Evolutionary conservation across 2,888 invertebrate species (phyloP), one percentile per base, ranked within the genome.

Genomic region (Aphodius sticticus): DNA sequence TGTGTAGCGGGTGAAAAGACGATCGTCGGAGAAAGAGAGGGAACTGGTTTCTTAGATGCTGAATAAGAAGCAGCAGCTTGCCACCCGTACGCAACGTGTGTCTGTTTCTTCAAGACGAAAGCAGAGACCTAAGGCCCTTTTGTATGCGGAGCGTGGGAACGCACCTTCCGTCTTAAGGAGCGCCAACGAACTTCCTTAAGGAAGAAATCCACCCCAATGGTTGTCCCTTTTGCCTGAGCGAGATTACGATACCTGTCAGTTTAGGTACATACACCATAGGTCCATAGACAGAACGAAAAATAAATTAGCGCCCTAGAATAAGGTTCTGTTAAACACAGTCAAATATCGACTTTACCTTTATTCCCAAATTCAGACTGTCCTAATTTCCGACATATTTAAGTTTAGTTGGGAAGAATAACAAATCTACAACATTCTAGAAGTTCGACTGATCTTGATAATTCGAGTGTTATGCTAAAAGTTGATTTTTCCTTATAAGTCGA

Each of bases 101-200:
- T 36, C 35, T 35, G n/a, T 74, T 35, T 74, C 74, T 74, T 74
- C 12, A 74, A 74, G 74, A 74, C 70, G 70, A 9, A 15, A n/a
- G 26, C 16, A 15, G 74, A 37, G 35, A n/a, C 35, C n/a, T 71
- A 16, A 26, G 26, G 16, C 71, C 74, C 74, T 74, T 26, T 74
- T 74, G 74, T 74, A 15, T 36, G 16, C 36, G 36, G 74, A 74
- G 74, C 74, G 74, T 74, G 74, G 74, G 74, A 74, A 74, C 74
- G 74, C 74, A 74, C 74, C 74, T 74, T 74, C 74, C 74, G 74
- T 74, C 74, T 74, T 74, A 9, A 74, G 36, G 35, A 74, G 74
- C 35, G n/a, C 74, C 74, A 74, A 74, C 74, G 74, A 74, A 74
- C 74, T 74, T 74, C 74, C 74, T 74, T 74, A 74, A 74, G 74